phyloP scores from a whole-genome alignment of 1,140 invertebrate genomes.

The Hesperophylax magnus region DNA sequence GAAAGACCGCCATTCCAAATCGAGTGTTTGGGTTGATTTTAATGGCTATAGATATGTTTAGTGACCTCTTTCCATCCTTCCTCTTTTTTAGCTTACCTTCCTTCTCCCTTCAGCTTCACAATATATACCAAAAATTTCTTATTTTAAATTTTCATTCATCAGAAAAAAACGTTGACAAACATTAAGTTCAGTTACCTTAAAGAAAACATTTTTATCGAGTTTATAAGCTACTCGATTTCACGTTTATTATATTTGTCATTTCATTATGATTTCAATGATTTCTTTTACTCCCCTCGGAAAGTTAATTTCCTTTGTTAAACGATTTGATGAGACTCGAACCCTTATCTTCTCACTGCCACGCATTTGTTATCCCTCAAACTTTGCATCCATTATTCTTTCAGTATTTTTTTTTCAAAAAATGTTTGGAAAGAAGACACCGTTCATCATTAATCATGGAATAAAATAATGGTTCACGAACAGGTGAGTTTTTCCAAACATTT shows the following conservation, averaged over 20 bases:
- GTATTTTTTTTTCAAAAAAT: background rate
- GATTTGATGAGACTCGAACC: constrained; percentile 1
- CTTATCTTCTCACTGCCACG: background rate
- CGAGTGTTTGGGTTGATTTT: no score
- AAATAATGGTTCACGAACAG: background rate
- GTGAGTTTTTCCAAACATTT: background rate
- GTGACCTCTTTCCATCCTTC: no score
- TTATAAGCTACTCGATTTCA: no score
- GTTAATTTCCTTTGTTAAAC: constrained; percentile 30
- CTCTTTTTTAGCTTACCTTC: no score
- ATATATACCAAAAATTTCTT: no score
- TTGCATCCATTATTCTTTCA: background rate
- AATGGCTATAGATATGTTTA: no score
- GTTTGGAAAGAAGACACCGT: background rate
- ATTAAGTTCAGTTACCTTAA: no score
- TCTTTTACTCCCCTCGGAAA: background rate
- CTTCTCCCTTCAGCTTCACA: no score
- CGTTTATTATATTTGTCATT: background rate
- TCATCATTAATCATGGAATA: constrained; percentile 15
- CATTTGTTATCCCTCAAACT: background rate
- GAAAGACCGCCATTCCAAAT: no score
- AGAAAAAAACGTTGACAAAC: no score
- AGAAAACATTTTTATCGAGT: no score
- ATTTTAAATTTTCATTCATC: no score
- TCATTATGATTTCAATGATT: constrained; percentile 21